phyloP scores from a whole-genome alignment of 2,113 vertebrate genomes.

The Guaruba guarouba region DNA sequence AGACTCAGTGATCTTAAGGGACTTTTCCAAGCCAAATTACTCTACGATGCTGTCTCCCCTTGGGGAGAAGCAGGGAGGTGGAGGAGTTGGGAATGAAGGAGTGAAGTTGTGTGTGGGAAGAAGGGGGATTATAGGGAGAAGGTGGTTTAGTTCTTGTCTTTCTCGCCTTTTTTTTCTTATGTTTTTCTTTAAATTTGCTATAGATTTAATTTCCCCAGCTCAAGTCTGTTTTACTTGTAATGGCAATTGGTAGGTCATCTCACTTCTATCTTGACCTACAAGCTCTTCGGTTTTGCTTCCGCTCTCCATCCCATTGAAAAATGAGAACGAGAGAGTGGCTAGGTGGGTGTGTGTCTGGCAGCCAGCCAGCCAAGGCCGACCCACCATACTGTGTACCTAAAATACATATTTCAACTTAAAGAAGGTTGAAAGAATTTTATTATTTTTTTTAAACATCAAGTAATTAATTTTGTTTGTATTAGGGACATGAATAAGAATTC shows the following conservation, averaged over 20 bases:
- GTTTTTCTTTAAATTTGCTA: not conserved
- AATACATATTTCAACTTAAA: not conserved
- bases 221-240: not conserved
- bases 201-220: not conserved
- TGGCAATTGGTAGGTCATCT: not conserved
- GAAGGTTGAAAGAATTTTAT: not conserved
- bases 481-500: not conserved
- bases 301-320: not conserved
- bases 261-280: not conserved
- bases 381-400: accelerated
- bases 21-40: not conserved
- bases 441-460: not conserved
- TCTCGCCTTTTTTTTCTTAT: not conserved
- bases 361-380: not conserved
- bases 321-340: not conserved
- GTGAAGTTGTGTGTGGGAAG: not conserved
- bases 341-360: not conserved
- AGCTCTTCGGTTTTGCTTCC: not conserved
- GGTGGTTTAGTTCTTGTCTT: not conserved
- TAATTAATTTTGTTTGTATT: not conserved
- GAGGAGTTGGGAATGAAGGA: not conserved
- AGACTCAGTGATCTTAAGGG: accelerated
- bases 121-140: not conserved
- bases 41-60: not conserved
- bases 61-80: not conserved